Evolutionary conservation across 2,797 vertebrate species (phyloP).

Genomic region (Apogon hyalosoma): DNA sequence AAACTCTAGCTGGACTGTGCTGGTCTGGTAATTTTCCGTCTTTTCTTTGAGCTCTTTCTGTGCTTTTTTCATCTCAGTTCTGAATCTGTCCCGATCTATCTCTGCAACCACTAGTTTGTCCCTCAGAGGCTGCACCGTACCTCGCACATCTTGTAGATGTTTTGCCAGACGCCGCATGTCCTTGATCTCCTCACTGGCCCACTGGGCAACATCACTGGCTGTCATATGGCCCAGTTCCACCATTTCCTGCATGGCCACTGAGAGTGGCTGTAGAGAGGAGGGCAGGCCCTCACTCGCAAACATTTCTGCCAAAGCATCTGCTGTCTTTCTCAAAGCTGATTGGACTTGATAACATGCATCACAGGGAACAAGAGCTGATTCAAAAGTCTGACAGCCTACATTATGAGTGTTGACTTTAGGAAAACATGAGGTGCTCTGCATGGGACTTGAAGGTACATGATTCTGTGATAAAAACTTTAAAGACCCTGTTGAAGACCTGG

Average conservation of each 20-base stretch:
- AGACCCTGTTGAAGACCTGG: constrained; percentile 46
- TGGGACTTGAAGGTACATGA: constrained; percentile 1
- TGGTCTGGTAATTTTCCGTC: constrained; percentile 64
- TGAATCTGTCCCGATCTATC: constrained; percentile 77
- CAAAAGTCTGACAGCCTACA: constrained; percentile 80
- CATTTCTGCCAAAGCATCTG: constrained; percentile 82
- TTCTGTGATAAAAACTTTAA: constrained; percentile 34
- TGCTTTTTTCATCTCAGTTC: constrained; percentile 69
- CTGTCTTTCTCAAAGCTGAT: constrained; percentile 82
- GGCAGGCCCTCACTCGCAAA: constrained; percentile 91
- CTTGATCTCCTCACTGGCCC: constrained; percentile 88
- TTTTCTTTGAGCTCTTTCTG: constrained; percentile 77
- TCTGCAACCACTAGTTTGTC: constrained; percentile 76
- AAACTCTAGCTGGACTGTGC: constrained; percentile 77
- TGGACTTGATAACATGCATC: constrained; percentile 84
- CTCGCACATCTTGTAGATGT: constrained; percentile 85
- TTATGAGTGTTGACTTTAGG: constrained; percentile 50
- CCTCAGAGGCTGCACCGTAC: constrained; percentile 83
- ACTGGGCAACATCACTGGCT: constrained; percentile 85
- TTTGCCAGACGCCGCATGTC: constrained; percentile 87
- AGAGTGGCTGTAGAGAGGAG: constrained; percentile 87
- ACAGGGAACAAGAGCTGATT: constrained; percentile 83
- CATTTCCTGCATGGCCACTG: constrained; percentile 78
- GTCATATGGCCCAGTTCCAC: constrained; percentile 82
- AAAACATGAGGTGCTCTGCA: constrained; percentile 8